These are phyloP conservation scores for Scomber scombrus DNA, from an alignment of 2,113 vertebrate genomes.

Conservation along the genomic window DNA sequence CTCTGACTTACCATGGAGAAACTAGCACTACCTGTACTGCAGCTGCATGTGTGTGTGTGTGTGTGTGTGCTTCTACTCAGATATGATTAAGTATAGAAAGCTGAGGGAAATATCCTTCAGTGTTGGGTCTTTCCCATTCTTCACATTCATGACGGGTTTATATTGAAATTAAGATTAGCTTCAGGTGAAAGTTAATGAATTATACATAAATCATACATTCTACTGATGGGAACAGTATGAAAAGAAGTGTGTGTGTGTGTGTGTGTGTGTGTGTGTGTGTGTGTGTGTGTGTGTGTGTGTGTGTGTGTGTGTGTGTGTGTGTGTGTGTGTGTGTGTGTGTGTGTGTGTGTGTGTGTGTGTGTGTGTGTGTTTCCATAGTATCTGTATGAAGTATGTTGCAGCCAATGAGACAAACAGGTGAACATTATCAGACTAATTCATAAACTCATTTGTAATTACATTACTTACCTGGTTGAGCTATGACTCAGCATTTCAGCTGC, in stretches of 20 bases:
- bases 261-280: too few relatives aligned
- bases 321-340: neutral
- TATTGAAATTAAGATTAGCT: too few relatives aligned
- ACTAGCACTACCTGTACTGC: slow-evolving; percentile 26
- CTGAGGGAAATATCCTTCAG: neutral
- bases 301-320: too few relatives aligned
- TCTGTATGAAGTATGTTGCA: neutral
- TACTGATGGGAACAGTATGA: too few relatives aligned
- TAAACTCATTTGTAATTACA: neutral
- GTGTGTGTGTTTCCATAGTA: neutral
- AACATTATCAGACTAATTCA: too few relatives aligned
- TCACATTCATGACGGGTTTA: too few relatives aligned
- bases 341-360: neutral
- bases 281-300: neutral
- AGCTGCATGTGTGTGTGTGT: slow-evolving; percentile 3
- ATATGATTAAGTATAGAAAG: neutral
- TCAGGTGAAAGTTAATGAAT: too few relatives aligned
- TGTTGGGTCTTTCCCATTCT: too few relatives aligned
- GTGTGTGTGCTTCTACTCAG: too few relatives aligned
- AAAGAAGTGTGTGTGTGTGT: too few relatives aligned
- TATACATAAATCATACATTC: too few relatives aligned
- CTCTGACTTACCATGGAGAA: neutral
- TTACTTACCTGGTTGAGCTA: neutral
- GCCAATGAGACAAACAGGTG: too few relatives aligned
- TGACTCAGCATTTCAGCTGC: neutral